Evolutionary conservation across 2,888 invertebrate genomes (phyloP).

Genomic region (Sminthurinus aureus): DNA sequence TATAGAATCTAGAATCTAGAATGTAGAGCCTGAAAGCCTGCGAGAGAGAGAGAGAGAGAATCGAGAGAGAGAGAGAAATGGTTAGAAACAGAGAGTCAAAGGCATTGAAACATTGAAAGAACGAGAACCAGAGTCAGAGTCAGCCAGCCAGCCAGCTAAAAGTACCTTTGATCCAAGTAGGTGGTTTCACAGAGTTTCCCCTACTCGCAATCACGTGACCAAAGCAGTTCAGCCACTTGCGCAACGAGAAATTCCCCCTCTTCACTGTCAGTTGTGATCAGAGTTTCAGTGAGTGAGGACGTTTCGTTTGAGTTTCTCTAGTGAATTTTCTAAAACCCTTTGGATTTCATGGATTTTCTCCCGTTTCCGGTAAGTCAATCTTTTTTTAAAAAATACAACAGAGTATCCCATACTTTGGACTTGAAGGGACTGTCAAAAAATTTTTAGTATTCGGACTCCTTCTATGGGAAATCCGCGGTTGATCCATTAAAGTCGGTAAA

Average conservation of each 20-base stretch:
- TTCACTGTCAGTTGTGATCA: conserved; percentile 9
- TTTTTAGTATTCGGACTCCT: neutral
- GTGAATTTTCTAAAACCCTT: neutral
- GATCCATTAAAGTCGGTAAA: conserved; percentile 28
- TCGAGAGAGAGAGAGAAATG: neutral
- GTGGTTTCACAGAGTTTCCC: conserved; percentile 32
- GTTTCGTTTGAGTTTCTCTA: neutral
- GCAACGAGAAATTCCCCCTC: conserved; percentile 31
- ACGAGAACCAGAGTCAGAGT: neutral
- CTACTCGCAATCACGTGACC: conserved; percentile 29
- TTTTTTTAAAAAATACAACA: no score
- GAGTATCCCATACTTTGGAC: neutral
- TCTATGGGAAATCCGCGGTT: neutral
- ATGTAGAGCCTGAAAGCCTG: neutral
- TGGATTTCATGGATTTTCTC: neutral
- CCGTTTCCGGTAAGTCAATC: neutral
- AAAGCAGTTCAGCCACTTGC: conserved; percentile 32
- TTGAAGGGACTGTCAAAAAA: neutral
- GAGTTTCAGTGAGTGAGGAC: conserved; percentile 20
- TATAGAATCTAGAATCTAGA: neutral
- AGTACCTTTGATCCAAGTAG: conserved; percentile 12
- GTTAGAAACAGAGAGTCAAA: neutral
- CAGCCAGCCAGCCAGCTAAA: neutral
- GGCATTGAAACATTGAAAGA: neutral
- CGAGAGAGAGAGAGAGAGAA: neutral